A percentile compares a stretch with the other conserved stretches of the same genome.
Conservation (phyloP, 2,113 vertebrate genomes). For the Eudyptes chrysolophus region DNA sequence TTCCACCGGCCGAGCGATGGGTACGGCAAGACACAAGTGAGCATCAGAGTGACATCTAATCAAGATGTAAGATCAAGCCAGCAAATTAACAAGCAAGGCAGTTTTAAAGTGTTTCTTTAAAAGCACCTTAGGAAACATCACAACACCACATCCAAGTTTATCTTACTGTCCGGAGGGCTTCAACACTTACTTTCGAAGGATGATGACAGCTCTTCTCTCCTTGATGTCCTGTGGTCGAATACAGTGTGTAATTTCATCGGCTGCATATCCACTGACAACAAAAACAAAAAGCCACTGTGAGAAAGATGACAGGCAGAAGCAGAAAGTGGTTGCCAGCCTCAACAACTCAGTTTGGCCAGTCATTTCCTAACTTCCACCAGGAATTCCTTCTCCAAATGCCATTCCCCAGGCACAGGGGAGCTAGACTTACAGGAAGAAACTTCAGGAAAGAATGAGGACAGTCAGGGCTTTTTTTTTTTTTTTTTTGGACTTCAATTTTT, state of each 20-base stretch:
- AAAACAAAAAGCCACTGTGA: slow-evolving; percentile 9
- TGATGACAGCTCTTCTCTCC: slow-evolving; percentile 94
- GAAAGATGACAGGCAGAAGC: neutral
- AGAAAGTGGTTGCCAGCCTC: neutral
- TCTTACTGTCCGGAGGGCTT: neutral
- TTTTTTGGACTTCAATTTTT: neutral
- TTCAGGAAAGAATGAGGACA: neutral
- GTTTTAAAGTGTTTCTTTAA: neutral
- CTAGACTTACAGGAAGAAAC: neutral
- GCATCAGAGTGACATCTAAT: neutral
- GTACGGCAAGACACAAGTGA: accelerated
- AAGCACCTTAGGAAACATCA: neutral
- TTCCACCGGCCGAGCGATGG: neutral
- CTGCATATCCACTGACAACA: slow-evolving; percentile 91
- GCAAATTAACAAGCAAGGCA: neutral
- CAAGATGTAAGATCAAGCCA: neutral
- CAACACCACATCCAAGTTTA: neutral
- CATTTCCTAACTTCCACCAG: neutral
- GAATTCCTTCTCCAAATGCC: neutral
- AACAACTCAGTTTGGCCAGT: neutral
- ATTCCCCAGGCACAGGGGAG: neutral
- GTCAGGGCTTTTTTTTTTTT: neutral
- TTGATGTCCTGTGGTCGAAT: slow-evolving; percentile 99
- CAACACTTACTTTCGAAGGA: slow-evolving; percentile 93
- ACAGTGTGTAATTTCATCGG: slow-evolving; percentile 98